Evolutionary conservation across 2,113 vertebrate species (phyloP), one percentile per base, ranked within the genome.

Genomic region (Antidorcas marsupialis): DNA sequence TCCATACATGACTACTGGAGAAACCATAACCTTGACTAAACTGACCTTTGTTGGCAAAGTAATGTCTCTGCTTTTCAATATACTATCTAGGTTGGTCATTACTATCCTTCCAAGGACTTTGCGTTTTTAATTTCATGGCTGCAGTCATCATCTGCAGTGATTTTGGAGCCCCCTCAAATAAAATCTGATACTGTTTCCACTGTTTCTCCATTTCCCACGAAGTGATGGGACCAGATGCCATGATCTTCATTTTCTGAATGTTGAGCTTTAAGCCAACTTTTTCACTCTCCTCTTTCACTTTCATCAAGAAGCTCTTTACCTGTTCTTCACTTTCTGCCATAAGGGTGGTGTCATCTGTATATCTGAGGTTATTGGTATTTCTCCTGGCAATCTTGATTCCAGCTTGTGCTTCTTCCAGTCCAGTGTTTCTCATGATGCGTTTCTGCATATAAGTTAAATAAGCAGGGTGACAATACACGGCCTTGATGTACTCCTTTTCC

Each of bases 81-180:
- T 19, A 4, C 33, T 67, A 0, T 67, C 62, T n/a, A n/a, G 15
- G 16, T 67, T 67, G 62, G 62, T 67, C 33, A 67, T 19, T 2
- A 9, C 62, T 67, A 10, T n/a, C 16, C 16, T 67, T 67, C 7
- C 33, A 67, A n/a, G 62, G 62, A 64, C 15, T 64, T 2, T 1
- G 33, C 0, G 0, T 19, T n/a, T n/a, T n/a, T 67, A 67, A 67
- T 19, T n/a, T n/a, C 16, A 67, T n/a, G 16, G 33, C 16, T 67
- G 2, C 7, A n/a, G 2, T n/a, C 33, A 67, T 16, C 62, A 67
- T 67, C 62, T n/a, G 62, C 62, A 67, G 33, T 19, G 62, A 67
- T 67, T n/a, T 67, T 19, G 8, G 62, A n/a, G 16, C 33, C 16
- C 62, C 3, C 0, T 0, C n/a, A 67, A n/a, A 19, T 67, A n/a